Conservation (phyloP, 1,140 invertebrate genomes). For the Temnothorax longispinosus region DNA sequence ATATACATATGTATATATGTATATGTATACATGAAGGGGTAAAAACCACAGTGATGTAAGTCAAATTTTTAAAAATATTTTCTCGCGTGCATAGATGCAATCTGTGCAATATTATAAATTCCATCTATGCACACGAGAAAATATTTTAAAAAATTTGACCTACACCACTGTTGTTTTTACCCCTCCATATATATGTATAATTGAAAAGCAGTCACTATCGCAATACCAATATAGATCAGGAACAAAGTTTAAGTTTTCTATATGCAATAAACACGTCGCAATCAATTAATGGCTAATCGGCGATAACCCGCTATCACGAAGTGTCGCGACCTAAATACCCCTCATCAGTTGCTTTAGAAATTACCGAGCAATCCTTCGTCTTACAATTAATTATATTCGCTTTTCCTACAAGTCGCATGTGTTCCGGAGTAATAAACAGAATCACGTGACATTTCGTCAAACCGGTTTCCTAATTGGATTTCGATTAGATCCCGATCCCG, state of each 20-base stretch:
- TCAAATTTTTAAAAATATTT: too few species aligned
- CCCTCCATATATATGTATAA: too few species aligned
- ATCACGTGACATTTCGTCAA: slow-evolving; percentile 24
- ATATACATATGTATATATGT: too few species aligned
- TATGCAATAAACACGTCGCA: not conserved
- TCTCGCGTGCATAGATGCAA: too few species aligned
- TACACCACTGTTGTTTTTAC: too few species aligned
- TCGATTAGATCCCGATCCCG: not conserved
- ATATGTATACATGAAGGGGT: too few species aligned
- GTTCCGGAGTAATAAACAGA: not conserved
- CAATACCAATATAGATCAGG: not conserved
- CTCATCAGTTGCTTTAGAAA: not conserved
- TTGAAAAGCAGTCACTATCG: not conserved
- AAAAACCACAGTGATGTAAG: too few species aligned
- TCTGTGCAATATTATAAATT: too few species aligned
- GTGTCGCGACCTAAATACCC: not conserved
- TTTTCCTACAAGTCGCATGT: not conserved
- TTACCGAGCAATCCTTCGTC: not conserved
- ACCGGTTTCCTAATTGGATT: slow-evolving; percentile 20
- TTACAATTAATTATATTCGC: not conserved
- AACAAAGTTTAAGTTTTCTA: not conserved
- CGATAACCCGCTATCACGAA: not conserved
- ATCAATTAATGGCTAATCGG: slow-evolving; percentile 20
- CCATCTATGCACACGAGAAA: too few species aligned
- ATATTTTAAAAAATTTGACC: too few species aligned